Conservation (phyloP, 1,140 invertebrate genomes). For the Octopus sinensis region DNA sequence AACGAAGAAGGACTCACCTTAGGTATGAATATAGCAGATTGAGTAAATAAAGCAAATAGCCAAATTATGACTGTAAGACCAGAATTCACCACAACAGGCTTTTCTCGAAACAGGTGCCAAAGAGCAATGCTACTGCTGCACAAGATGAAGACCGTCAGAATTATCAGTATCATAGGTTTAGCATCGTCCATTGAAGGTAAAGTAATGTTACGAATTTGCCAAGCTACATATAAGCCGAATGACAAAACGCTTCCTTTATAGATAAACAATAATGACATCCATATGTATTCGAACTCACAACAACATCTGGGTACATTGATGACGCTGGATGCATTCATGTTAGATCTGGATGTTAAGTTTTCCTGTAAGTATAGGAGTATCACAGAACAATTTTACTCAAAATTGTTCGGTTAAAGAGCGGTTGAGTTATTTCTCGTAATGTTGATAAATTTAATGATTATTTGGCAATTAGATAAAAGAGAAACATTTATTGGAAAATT, state of each 20-base stretch:
- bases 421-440: too few relatives aligned
- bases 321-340: background rate
- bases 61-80: constrained; percentile 32
- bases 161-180: constrained; percentile 36
- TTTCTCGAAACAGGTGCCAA: constrained; percentile 30
- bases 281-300: constrained; percentile 27
- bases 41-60: constrained; percentile 73
- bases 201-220: constrained; percentile 41
- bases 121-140: constrained; percentile 32
- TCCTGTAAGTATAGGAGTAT: background rate
- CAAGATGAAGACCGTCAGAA: constrained; percentile 32
- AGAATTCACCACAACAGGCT: constrained; percentile 39
- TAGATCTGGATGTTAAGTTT: background rate
- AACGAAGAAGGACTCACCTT: constrained; percentile 60
- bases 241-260: constrained; percentile 38
- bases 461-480: too few relatives aligned
- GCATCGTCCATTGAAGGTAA: constrained; percentile 46
- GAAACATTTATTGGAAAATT: too few relatives aligned
- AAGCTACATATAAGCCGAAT: constrained; percentile 39
- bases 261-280: constrained; percentile 35
- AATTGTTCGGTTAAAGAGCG: background rate
- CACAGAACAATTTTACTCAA: background rate
- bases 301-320: constrained; percentile 30
- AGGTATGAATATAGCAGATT: constrained; percentile 79
- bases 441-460: too few relatives aligned